A percentile compares a stretch with the other conserved stretches of the same genome.
Evolutionary conservation across 2,888 invertebrate species (phyloP).

Genomic region (Endomychus coccineus): DNA sequence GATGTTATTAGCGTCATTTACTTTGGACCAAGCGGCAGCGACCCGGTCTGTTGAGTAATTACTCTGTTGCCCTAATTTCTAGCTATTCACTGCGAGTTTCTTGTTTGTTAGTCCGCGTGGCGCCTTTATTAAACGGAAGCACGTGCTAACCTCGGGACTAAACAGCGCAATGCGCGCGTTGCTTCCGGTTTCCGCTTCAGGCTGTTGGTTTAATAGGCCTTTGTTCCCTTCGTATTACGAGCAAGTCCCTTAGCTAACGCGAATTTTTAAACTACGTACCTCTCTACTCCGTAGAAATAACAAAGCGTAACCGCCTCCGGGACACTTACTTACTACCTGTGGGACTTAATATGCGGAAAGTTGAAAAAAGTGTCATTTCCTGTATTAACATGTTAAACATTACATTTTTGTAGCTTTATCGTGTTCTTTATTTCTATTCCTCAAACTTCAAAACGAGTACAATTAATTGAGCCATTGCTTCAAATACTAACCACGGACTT

Average conservation of each 20-base stretch:
- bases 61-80: background rate
- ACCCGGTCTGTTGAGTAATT: background rate
- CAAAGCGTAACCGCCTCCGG: constrained; percentile 19
- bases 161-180: constrained; percentile 26
- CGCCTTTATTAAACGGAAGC: constrained; percentile 31
- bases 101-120: constrained; percentile 24
- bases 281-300: constrained; percentile 11
- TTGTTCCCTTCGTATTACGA: constrained; percentile 14
- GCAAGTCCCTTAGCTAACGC: constrained; percentile 6
- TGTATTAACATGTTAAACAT: too few relatives aligned
- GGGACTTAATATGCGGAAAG: constrained; percentile 17
- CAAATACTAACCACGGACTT: too few relatives aligned
- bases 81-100: constrained; percentile 16
- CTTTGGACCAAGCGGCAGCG: constrained; percentile 2
- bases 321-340: constrained; percentile 17
- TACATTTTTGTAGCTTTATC: too few relatives aligned
- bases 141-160: constrained; percentile 31
- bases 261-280: constrained; percentile 16
- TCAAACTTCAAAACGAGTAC: too few relatives aligned
- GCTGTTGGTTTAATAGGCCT: constrained; percentile 20
- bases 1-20: too few relatives aligned
- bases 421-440: too few relatives aligned
- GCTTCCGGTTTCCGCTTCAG: constrained; percentile 21
- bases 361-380: too few relatives aligned
- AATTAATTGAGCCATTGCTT: too few relatives aligned